A percentile compares a stretch with the other conserved stretches of the same genome.
Conservation (phyloP, 2,113 vertebrate genomes). For the Cochlearius cochlearius region DNA sequence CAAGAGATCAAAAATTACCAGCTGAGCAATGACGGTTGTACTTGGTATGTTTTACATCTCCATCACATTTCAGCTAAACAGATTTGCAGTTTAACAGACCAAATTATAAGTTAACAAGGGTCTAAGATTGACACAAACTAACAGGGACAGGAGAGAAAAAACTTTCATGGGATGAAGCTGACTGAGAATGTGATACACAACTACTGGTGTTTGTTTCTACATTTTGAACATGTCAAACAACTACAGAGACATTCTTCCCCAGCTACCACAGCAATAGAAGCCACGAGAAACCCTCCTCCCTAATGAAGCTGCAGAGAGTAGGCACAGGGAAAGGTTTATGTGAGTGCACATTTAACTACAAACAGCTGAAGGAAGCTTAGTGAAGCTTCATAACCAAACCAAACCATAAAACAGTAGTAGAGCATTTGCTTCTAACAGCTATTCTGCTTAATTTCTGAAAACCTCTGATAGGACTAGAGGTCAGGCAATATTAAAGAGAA, state of each 20-base stretch:
- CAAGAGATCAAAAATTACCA: neutral
- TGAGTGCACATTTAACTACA: neutral
- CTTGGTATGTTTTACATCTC: neutral
- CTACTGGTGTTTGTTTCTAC: neutral
- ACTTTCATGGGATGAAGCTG: neutral
- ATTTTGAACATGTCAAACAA: accelerated
- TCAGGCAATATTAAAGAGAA: neutral
- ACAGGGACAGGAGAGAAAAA: neutral
- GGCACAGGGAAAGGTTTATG: neutral
- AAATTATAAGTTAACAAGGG: neutral
- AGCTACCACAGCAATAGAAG: neutral
- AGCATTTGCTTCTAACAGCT: neutral
- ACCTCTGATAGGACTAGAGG: neutral
- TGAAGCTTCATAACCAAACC: neutral
- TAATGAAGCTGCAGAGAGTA: neutral
- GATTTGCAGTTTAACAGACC: neutral
- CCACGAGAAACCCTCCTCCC: neutral
- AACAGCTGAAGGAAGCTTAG: neutral
- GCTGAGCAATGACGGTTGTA: neutral
- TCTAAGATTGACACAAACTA: neutral
- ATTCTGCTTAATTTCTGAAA: neutral
- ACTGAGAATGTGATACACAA: neutral
- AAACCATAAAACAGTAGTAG: neutral
- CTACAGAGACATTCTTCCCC: neutral
- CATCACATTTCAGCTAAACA: neutral